These are phyloP conservation scores for Malacosoma neustria DNA, from an alignment of 2,888 invertebrate genomes.

Conservation along the genomic window DNA sequence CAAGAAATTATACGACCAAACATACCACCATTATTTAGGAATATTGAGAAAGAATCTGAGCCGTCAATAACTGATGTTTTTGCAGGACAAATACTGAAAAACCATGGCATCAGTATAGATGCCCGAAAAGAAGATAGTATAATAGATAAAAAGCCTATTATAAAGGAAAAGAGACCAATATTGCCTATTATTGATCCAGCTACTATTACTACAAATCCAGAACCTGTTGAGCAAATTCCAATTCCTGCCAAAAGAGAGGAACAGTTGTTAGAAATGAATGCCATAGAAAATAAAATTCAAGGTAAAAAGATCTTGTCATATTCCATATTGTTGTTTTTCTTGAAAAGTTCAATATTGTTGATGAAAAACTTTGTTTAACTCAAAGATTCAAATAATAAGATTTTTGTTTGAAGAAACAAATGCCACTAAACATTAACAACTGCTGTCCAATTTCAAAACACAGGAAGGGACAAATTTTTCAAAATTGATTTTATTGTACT, in stretches of 20 bases:
- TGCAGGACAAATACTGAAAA: conserved; percentile 76
- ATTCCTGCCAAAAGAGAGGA: conserved; percentile 28
- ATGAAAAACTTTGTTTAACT: too few species aligned
- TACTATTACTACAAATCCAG: conserved; percentile 38
- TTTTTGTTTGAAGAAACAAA: too few species aligned
- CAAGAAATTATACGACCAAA: conserved; percentile 59
- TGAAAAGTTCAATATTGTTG: too few species aligned
- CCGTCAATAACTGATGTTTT: conserved; percentile 78
- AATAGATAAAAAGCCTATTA: conserved; percentile 32
- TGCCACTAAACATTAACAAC: too few species aligned
- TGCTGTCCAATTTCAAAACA: too few species aligned
- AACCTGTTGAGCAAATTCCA: conserved; percentile 13
- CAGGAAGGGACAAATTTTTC: too few species aligned
- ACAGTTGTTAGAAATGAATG: conserved; percentile 53
- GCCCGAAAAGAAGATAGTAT: conserved; percentile 32
- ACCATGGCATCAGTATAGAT: conserved; percentile 55
- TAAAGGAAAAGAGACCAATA: conserved; percentile 45
- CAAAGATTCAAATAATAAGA: too few species aligned
- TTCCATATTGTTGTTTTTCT: too few species aligned
- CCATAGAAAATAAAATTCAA: conserved; percentile 78
- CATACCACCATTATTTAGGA: conserved; percentile 62
- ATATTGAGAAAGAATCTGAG: conserved; percentile 62
- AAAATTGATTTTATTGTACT: too few species aligned
- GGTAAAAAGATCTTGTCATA: too few species aligned
- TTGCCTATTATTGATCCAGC: conserved; percentile 62